A percentile compares a stretch with the other conserved stretches of the same genome.
These are phyloP conservation scores for Rhopalosiphum maidis DNA, from an alignment of 1,140 invertebrate species.

Conservation along the genomic window DNA sequence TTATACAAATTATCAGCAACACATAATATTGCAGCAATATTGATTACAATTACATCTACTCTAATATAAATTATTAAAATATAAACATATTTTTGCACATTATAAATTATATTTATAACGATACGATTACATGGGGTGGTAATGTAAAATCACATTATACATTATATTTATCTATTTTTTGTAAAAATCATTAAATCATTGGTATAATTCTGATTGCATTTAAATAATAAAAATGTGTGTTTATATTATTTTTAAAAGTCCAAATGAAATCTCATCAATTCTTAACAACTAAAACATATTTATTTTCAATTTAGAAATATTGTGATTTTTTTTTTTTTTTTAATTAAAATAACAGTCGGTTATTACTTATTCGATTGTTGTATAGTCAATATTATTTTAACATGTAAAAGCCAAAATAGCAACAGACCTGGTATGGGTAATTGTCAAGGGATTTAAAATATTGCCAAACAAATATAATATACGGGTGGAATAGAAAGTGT, in stretches of 20 bases:
- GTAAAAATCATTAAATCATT: not conserved
- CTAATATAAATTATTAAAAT: no score
- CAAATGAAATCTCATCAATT: not conserved
- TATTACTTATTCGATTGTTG: constrained; percentile 29
- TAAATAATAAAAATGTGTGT: not conserved
- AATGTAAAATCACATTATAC: not conserved
- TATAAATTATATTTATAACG: not conserved
- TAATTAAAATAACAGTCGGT: constrained; percentile 31
- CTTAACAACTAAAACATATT: not conserved
- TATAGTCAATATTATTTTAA: constrained; percentile 36
- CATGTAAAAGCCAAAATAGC: constrained; percentile 8
- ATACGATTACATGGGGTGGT: not conserved
- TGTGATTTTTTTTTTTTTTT: not conserved
- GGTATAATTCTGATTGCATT: not conserved
- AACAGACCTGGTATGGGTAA: not conserved
- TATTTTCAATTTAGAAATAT: not conserved
- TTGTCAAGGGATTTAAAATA: constrained; percentile 57
- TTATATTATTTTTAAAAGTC: not conserved
- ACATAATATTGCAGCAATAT: not conserved
- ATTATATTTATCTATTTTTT: not conserved
- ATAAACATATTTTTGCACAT: not conserved
- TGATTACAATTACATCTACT: not conserved
- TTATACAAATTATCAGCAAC: not conserved
- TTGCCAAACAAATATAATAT: constrained; percentile 43
- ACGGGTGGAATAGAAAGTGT: constrained; percentile 26